A percentile compares a stretch with the other conserved stretches of the same genome.
Conservation (phyloP, 2,797 vertebrate species). For the Merluccius polli region DNA sequence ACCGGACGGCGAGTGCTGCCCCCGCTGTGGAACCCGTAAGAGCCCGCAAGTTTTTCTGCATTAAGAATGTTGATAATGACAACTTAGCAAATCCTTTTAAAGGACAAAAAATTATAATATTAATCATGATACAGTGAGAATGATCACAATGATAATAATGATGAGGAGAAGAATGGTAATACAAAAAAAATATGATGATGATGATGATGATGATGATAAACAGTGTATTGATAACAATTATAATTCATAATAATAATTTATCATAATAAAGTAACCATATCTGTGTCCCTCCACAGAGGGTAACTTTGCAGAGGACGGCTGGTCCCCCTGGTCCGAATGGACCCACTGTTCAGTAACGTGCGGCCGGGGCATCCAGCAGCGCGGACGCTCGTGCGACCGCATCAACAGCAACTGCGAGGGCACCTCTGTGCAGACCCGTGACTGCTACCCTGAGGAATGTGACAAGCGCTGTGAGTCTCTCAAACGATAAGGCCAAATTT, state of each 20-base stretch:
- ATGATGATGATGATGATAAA: background rate
- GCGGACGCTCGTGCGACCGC: slow-evolving; percentile 95
- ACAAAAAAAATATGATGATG: background rate
- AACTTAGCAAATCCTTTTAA: too few species aligned
- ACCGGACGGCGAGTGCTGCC: slow-evolving; percentile 96
- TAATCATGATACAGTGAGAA: background rate
- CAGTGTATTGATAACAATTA: background rate
- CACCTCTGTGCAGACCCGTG: slow-evolving; percentile 95
- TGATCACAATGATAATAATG: background rate
- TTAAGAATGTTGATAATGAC: background rate
- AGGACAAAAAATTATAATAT: background rate
- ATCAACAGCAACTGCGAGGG: slow-evolving; percentile 96
- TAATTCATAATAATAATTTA: background rate
- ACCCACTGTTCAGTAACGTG: slow-evolving; percentile 94
- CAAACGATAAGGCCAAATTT: background rate
- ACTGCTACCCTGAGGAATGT: slow-evolving; percentile 94
- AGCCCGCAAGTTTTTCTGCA: slow-evolving; percentile 23
- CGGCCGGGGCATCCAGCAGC: slow-evolving; percentile 93
- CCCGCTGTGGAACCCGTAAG: slow-evolving; percentile 87
- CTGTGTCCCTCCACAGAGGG: slow-evolving; percentile 65
- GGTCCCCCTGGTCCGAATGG: slow-evolving; percentile 99
- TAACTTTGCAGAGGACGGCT: slow-evolving; percentile 84
- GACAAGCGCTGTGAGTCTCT: slow-evolving; percentile 94
- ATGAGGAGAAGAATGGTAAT: background rate
- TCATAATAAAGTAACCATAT: background rate